Evolutionary conservation across 37 sponge, comb jelly and placozoan genomes (phyloP), one percentile per base, ranked within the genome.

Genomic region (Agelas oroides): DNA sequence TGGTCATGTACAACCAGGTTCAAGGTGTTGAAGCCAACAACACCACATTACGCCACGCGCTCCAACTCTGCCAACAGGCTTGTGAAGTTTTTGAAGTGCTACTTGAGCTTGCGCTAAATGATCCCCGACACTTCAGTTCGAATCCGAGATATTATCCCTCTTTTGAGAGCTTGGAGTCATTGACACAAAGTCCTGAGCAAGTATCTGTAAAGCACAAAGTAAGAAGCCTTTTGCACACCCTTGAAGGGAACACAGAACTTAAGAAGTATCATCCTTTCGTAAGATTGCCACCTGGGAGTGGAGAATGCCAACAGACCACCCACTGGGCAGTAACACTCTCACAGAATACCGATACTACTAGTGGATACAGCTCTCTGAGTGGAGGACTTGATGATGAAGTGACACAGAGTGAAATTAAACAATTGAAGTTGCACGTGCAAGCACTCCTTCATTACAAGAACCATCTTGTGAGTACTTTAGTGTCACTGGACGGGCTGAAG

Each of bases 331-430:
- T 73, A 19, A 73, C n/a, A n/a, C n/a, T 55, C 25, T 93, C 94
- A 0, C 94, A 93, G 74, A 89, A 82, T 69, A 89, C 94, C 1
- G 83, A 73, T 23, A 90, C 85, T 0, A 88, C 89, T 0, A 93
- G 94, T 58, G 94, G 94, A 0, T 39, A 89, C 23, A 93, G 90
- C 56, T 93, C 90, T 23, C 74, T 78, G 54, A 74, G 79, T 37
- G 82, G 84, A 21, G 77, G 83, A 0, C 41, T 77, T 0, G 94
- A 94, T 21, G 77, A 67, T 15, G 94, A 94, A 33, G 73, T 90
- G 21, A 75, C 83, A 5, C 53, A 70, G 1, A 77, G 46, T 27
- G 90, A 94, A 18, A 58, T 89, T 0, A 87, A 94, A 31, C 79
- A 78, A 59, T 60, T 94, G 28, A 76, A 55, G n/a, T 57, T 56